Base-by-base conservation (phyloP, 2,113 vertebrate genomes). In the Amphiprion ocellaris region DNA sequence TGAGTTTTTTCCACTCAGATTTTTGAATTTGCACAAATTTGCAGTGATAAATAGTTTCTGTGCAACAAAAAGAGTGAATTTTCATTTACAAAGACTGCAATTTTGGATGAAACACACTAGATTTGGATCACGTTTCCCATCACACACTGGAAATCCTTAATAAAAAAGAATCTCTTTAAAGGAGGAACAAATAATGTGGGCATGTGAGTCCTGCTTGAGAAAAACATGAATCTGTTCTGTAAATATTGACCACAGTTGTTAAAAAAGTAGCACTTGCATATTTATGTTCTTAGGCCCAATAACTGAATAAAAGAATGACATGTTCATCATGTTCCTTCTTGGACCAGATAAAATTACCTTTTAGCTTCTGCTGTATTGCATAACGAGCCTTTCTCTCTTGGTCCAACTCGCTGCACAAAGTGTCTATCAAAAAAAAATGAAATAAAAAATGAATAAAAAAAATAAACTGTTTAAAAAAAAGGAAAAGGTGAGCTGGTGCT, bases 281-380 rank as follows among this genome's bases (percentile, higher is more conserved):
- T 92, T 91, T 88, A 77, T 53, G 33, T 74, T 76, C 83, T 46
- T 37, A 23, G 47, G 63, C n/a, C 61, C 55, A 61, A 65, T 53
- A 23, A 37, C 30, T 30, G 33, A 33, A 44, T 12, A 46, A 15
- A 9, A 37, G n/a, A 39, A 58, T 12, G 6, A 21, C 50, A 64
- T 66, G 6, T 71, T 65, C 15, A 23, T 9, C 33, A 7, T 58
- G 64, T 82, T 79, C 30, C 41, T 53, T 56, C 74, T 65, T 69
- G 76, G 76, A 76, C 74, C 87, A 63, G 52, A 85, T 90, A 65
- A 87, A 92, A 89, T 94, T 95, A 98, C 97, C 97, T 98, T 98
- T 98, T 59, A 98, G 89, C 91, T 97, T 99, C 95, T 98, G 96
- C 85, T 98, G 97, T 92, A 98, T 97, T 94, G 96, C 96, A 89